A percentile compares a stretch with the other conserved stretches of the same genome.
These are phyloP conservation scores for Zoanthus solanderi DNA, from an alignment of 92 coral and sea anemone species.

Conservation along the genomic window DNA sequence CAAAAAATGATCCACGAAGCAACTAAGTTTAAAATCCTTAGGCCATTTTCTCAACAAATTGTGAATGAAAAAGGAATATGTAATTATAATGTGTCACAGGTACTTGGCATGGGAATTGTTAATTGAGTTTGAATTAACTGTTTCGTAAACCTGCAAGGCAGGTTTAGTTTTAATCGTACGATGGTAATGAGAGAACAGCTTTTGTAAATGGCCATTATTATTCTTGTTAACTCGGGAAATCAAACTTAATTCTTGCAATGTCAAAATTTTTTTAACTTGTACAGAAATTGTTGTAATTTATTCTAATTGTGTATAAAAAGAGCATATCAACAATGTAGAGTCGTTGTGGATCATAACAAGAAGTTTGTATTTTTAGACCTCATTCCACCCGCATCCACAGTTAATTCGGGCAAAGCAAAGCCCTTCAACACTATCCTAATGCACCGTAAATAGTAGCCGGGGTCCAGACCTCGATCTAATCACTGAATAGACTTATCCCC, in stretches of 20 bases:
- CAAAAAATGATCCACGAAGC: neutral
- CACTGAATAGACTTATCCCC: no score
- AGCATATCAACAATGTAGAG: neutral
- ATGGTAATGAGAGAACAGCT: neutral
- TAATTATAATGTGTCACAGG: neutral
- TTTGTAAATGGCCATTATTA: neutral
- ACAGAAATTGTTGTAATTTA: slow-evolving; percentile 35
- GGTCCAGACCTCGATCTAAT: no score
- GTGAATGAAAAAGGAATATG: neutral
- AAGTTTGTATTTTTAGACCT: no score
- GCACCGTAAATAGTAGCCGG: no score
- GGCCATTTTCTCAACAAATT: neutral
- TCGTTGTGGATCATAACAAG: no score
- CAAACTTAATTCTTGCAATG: neutral
- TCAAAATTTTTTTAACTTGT: slow-evolving; percentile 23
- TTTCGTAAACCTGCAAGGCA: neutral
- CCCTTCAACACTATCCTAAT: no score
- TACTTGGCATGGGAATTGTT: neutral
- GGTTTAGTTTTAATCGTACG: neutral
- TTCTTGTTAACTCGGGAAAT: neutral
- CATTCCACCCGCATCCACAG: no score
- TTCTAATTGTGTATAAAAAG: slow-evolving; percentile 9
- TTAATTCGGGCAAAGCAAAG: no score
- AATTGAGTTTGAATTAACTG: neutral
- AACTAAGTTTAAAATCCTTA: neutral